Base-by-base conservation (phyloP, 2,888 invertebrate species). In the Andrena minutula region DNA sequence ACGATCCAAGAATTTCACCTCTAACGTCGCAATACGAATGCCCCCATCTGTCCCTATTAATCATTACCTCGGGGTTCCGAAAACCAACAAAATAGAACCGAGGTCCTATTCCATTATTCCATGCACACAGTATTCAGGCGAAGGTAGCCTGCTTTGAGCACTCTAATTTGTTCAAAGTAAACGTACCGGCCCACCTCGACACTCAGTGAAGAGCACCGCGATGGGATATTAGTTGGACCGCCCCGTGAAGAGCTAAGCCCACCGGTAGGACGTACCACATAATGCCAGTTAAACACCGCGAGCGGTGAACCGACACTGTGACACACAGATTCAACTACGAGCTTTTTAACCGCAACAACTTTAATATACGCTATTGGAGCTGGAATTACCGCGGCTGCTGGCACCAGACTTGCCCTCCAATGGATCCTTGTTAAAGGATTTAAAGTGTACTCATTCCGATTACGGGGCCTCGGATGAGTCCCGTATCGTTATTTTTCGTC, bases 1-100 rank as follows among this genome's bases (percentile, higher is more conserved):
- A 35, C 35, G 35, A 35, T 35, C 35, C 35, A 35, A 35, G 35
- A 35, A 35, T 35, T 35, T 35, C 35, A 35, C 35, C 35, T 35
- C 35, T 35, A 35, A 35, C 35, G 35, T 35, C 35, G 35, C 35
- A 35, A 35, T 35, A 35, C 35, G 35, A 35, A 32, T 35, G 32
- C 32, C 32, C 32, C 32, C 32, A 32, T 32, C 32, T 32, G 32
- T 32, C 32, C 32, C 32, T 32, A 32, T 32, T 32, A 32, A 32
- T 32, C 32, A 32, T 32, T 32, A 32, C 32, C 32, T 32, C 32
- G 32, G 35, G 91, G 92, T 94, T 94, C 94, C 93, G 94, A 94
- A 95, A 95, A 95, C 95, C 95, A 95, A 95, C 95, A 95, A 95
- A 95, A 95, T 94, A 95, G 95, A 95, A 95, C 95, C 95, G 94